Conservation (phyloP, 2,113 vertebrate genomes). For the Chionomys nivalis region DNA sequence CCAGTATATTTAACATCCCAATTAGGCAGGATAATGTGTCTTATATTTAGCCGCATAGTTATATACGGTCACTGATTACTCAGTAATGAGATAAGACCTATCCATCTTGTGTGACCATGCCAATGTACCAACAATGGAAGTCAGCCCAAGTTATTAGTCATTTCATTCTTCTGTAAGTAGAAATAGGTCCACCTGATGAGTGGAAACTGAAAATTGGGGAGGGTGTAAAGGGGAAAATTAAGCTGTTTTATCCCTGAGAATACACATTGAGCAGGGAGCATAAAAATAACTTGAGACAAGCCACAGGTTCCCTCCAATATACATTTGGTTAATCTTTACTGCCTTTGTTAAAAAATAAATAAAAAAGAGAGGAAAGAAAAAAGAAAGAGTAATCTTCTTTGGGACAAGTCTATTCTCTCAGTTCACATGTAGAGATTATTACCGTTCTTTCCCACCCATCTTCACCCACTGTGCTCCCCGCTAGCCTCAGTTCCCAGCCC, state of each 20-base stretch:
- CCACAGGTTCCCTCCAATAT: slow-evolving; percentile 11
- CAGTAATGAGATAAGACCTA: not conserved
- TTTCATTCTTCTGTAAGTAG: not conserved
- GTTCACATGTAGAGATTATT: not conserved
- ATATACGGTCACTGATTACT: not conserved
- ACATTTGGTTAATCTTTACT: not conserved
- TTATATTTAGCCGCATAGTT: slow-evolving; percentile 21
- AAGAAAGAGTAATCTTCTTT: not conserved
- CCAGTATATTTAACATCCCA: not conserved
- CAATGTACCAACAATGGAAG: not conserved
- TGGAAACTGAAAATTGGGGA: not conserved
- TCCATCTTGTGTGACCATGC: not conserved
- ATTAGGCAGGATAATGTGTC: not conserved
- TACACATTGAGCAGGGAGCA: not conserved
- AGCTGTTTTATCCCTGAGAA: not conserved
- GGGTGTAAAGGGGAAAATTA: slow-evolving; percentile 16
- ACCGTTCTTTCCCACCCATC: not conserved
- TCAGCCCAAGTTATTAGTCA: not conserved
- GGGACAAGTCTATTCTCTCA: not conserved
- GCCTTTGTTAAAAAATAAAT: not conserved
- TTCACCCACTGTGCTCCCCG: not conserved
- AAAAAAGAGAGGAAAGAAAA: not conserved
- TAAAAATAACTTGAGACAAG: not conserved
- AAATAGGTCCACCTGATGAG: not conserved
- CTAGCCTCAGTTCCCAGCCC: not conserved